phyloP scores from a whole-genome alignment of 1,140 invertebrate genomes.

The Lucilia cuprina region DNA sequence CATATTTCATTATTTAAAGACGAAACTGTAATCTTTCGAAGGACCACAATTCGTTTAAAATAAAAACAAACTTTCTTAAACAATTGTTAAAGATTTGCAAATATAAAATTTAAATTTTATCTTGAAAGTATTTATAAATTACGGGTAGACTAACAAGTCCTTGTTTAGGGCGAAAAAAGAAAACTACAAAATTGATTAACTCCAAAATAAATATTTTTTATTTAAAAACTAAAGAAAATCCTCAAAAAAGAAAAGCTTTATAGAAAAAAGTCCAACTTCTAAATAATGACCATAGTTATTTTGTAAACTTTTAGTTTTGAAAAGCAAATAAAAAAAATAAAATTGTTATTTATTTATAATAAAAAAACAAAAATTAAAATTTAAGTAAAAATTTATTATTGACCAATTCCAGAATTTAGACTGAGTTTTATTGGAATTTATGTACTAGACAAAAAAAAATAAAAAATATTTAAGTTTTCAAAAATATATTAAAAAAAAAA shows the following conservation, averaged over 20 bases:
- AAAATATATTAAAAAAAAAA: neutral
- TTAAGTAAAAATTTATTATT: conserved; percentile 2
- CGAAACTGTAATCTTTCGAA: neutral
- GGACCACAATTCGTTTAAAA: neutral
- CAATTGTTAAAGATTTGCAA: neutral
- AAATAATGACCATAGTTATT: neutral
- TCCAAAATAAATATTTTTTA: too few relatives aligned
- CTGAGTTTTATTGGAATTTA: conserved; percentile 30
- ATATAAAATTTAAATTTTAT: neutral
- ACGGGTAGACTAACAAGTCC: too few relatives aligned
- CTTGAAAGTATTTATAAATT: neutral
- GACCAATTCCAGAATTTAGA: conserved; percentile 34
- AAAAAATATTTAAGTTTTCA: neutral
- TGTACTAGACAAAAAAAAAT: neutral
- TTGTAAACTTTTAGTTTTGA: neutral
- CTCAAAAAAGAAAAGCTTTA: conserved; percentile 23
- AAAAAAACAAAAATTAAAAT: neutral
- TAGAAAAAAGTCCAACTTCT: conserved; percentile 20
- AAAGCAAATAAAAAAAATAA: neutral
- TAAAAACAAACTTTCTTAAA: neutral
- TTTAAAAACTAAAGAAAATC: neutral
- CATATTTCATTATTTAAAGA: neutral
- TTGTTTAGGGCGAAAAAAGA: too few relatives aligned
- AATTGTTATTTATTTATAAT: neutral
- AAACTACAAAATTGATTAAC: neutral